Conservation (phyloP, 2,113 vertebrate species). For the Smithornis capensis region DNA sequence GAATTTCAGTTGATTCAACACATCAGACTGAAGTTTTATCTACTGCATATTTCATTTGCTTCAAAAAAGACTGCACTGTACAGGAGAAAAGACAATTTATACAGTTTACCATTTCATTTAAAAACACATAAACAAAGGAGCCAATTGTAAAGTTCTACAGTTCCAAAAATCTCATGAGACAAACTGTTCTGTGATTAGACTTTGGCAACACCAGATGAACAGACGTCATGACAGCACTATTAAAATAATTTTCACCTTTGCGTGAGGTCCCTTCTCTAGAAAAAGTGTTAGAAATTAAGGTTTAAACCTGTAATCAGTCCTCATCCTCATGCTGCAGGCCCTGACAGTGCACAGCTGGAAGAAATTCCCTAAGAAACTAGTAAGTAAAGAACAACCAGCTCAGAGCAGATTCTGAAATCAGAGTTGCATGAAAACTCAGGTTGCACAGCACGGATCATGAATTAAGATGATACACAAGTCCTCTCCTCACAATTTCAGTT, state of each 20-base stretch:
- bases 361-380: background rate
- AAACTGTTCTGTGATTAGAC: background rate
- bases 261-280: background rate
- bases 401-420: background rate
- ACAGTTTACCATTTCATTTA: background rate
- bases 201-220: background rate
- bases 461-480: background rate
- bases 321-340: background rate
- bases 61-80: background rate
- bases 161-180: background rate
- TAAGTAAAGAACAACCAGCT: background rate
- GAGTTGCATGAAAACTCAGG: background rate
- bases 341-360: background rate
- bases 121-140: background rate
- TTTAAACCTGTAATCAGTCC: background rate
- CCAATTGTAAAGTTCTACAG: accelerated
- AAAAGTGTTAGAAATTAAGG: background rate
- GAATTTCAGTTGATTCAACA: background rate
- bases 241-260: background rate
- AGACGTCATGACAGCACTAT: accelerated
- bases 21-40: background rate
- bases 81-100: background rate
- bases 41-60: background rate
- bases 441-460: background rate
- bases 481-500: accelerated